Conservation (phyloP, 53 echinoderm and acorn worm genomes). For the Arbacia lixula region DNA sequence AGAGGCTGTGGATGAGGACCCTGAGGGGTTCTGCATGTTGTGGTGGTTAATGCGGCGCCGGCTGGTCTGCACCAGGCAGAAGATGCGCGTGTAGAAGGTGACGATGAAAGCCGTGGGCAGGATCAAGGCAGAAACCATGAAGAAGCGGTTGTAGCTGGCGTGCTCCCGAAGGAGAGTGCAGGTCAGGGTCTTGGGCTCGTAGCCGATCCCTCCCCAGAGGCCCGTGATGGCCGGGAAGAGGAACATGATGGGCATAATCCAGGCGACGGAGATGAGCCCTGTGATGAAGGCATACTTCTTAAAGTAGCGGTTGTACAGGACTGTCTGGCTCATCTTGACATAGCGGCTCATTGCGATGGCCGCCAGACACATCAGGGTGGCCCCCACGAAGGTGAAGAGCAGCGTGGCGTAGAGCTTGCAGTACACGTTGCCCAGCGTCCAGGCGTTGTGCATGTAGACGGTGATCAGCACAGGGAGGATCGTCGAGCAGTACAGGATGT, state of each 20-base stretch:
- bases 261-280: slow-evolving; percentile 44
- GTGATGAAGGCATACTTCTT: slow-evolving; percentile 44
- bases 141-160: slow-evolving; percentile 64
- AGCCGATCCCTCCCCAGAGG: slow-evolving; percentile 63
- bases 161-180: slow-evolving; percentile 62
- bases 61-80: slow-evolving; percentile 59
- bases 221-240: slow-evolving; percentile 65
- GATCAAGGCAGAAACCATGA: slow-evolving; percentile 53
- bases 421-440: slow-evolving; percentile 57
- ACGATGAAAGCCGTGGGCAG: slow-evolving; percentile 61
- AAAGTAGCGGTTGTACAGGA: slow-evolving; percentile 54
- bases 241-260: slow-evolving; percentile 57
- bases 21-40: slow-evolving; percentile 35
- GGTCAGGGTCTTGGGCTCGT: slow-evolving; percentile 59
- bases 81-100: slow-evolving; percentile 66
- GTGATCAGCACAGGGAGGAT: slow-evolving; percentile 64
- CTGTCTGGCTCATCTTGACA: slow-evolving; percentile 62
- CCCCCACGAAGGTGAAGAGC: slow-evolving; percentile 68
- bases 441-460: slow-evolving; percentile 52
- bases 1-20: not conserved
- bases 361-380: slow-evolving; percentile 60
- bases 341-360: slow-evolving; percentile 67
- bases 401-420: slow-evolving; percentile 62
- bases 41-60: slow-evolving; percentile 52
- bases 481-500: slow-evolving; percentile 62